Percentiles rank a stretch among this genome's conserved stretches.
phyloP scores from a whole-genome alignment of 2,888 invertebrate genomes.

The Flexamia atlantica region DNA sequence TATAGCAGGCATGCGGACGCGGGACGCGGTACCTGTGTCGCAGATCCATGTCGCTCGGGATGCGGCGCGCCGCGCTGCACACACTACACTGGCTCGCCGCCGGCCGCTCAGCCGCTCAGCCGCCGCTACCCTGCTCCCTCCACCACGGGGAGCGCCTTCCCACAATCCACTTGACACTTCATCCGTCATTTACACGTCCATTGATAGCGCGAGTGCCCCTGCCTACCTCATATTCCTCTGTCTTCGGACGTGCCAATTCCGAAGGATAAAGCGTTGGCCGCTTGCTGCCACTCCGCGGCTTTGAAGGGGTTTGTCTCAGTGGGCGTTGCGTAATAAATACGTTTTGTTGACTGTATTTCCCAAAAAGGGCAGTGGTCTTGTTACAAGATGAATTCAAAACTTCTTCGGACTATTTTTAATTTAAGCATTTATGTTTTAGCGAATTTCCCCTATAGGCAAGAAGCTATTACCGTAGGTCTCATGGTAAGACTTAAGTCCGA shows the following conservation, averaged over 20 bases:
- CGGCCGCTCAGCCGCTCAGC: background rate
- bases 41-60: background rate
- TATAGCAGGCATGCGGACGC: no score
- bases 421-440: no score
- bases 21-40: constrained; percentile 16
- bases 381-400: no score
- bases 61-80: background rate
- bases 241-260: background rate
- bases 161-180: constrained; percentile 57
- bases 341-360: no score
- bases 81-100: constrained; percentile 32
- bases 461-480: no score
- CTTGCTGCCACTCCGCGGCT: background rate
- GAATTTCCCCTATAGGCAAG: no score
- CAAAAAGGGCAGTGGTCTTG: no score
- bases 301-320: background rate
- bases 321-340: no score
- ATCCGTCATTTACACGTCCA: constrained; percentile 59
- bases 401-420: no score
- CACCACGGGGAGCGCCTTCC: constrained; percentile 36
- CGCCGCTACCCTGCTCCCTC: constrained; percentile 24
- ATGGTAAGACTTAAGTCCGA: background rate
- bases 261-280: background rate
- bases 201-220: constrained; percentile 27
- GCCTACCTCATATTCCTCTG: background rate